Evolutionary conservation across 2,113 vertebrate genomes (phyloP).

Genomic region (Ciconia maguari): DNA sequence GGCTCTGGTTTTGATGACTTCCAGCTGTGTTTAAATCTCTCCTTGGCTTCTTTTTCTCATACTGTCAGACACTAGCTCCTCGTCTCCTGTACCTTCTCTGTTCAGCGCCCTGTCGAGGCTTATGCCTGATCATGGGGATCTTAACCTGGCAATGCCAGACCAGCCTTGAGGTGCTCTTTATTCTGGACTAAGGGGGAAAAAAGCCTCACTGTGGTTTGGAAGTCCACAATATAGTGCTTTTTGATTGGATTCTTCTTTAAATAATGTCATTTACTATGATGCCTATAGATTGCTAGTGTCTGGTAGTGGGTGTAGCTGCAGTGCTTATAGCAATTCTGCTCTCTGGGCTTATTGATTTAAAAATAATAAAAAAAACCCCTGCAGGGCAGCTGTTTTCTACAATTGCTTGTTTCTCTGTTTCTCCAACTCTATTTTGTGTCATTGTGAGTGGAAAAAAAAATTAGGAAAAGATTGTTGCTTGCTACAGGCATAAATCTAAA

Average conservation of each 20-base stretch:
- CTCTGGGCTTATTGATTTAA: not conserved
- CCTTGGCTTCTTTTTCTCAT: not conserved
- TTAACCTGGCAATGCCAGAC: not conserved
- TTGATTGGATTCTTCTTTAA: not conserved
- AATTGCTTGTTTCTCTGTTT: not conserved
- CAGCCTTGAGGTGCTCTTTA: not conserved
- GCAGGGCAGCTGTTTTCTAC: not conserved
- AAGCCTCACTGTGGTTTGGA: not conserved
- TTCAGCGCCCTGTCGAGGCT: not conserved
- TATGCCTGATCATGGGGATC: not conserved
- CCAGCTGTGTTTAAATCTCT: not conserved
- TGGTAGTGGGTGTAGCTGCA: not conserved
- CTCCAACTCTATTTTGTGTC: not conserved
- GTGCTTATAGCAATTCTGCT: not conserved
- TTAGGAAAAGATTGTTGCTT: not conserved
- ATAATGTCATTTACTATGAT: not conserved
- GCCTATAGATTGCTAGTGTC: not conserved
- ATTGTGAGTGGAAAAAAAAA: not conserved
- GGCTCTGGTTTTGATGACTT: slow-evolving; percentile 7
- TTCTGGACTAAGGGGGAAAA: not conserved
- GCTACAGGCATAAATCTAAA: not conserved
- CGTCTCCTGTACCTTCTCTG: not conserved
- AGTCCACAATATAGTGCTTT: not conserved
- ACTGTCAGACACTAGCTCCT: not conserved
- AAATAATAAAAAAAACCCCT: not conserved